Percentiles rank a stretch among this genome's conserved stretches.
Conservation (phyloP, 2,888 invertebrate genomes). For the Andrena fulva region DNA sequence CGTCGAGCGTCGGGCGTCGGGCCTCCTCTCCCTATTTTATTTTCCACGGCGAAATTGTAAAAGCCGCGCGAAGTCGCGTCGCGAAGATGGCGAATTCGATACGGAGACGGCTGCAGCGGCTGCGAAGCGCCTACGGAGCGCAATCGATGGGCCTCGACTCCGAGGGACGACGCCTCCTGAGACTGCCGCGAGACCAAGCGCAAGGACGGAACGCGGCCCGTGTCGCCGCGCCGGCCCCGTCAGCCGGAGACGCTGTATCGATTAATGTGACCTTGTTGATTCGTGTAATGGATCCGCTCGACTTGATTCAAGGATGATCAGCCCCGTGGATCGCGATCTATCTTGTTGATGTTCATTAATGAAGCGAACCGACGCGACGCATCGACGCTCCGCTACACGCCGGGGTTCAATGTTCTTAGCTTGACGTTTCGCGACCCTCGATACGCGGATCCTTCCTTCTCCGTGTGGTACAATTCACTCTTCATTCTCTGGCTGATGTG, state of each 20-base stretch:
- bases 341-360: conserved; percentile 37
- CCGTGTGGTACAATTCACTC: background rate
- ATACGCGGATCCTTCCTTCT: background rate
- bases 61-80: conserved; percentile 35
- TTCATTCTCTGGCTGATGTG: no score
- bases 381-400: background rate
- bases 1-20: conserved; percentile 9
- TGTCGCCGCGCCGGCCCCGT: background rate
- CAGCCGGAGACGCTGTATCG: conserved; percentile 40
- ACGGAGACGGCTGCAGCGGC: conserved; percentile 18
- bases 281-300: conserved; percentile 52
- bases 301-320: conserved; percentile 39
- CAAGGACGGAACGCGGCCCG: conserved; percentile 20
- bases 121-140: conserved; percentile 8
- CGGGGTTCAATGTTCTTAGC: background rate
- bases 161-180: conserved; percentile 8
- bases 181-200: conserved; percentile 21
- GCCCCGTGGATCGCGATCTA: conserved; percentile 26
- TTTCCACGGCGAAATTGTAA: conserved; percentile 53
- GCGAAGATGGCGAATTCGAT: conserved; percentile 59
- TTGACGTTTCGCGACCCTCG: background rate
- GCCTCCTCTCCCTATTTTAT: conserved; percentile 24
- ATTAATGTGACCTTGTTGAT: conserved; percentile 61
- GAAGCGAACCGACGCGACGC: background rate
- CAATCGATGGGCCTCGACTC: conserved; percentile 55